These are phyloP conservation scores for Peromyscus nudipes DNA, from an alignment of 2,797 vertebrate species.

Conservation along the genomic window DNA sequence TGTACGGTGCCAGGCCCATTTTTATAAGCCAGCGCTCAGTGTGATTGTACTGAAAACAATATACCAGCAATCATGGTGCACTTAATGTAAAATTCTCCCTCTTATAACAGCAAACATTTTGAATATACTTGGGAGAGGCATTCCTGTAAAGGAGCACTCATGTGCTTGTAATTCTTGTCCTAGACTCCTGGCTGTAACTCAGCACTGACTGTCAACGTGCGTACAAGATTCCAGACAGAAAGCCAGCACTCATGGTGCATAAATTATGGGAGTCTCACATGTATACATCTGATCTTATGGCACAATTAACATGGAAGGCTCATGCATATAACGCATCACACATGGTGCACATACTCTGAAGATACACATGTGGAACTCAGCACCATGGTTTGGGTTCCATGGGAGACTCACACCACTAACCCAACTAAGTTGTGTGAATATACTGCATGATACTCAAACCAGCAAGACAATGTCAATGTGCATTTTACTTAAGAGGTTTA, in stretches of 20 bases:
- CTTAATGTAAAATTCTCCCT: neutral
- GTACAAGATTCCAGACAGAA: neutral
- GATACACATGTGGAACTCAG: neutral
- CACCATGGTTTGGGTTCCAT: neutral
- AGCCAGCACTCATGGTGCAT: neutral
- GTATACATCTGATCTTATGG: neutral
- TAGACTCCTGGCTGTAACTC: neutral
- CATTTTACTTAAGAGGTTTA: neutral
- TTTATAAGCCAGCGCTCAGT: neutral
- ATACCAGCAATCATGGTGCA: neutral
- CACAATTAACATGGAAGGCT: neutral
- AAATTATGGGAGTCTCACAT: neutral
- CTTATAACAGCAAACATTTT: neutral
- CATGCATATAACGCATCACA: neutral
- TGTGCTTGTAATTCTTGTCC: neutral
- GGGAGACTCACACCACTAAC: neutral
- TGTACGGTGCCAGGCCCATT: neutral
- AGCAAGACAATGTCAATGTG: neutral
- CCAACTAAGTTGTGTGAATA: neutral
- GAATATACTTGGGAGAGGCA: neutral
- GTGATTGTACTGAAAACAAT: neutral
- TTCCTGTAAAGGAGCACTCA: neutral
- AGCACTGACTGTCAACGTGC: neutral
- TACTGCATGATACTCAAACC: neutral
- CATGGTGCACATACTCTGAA: neutral